phyloP scores from a whole-genome alignment of 2,888 invertebrate genomes.

The Platerodrilus igneus region DNA sequence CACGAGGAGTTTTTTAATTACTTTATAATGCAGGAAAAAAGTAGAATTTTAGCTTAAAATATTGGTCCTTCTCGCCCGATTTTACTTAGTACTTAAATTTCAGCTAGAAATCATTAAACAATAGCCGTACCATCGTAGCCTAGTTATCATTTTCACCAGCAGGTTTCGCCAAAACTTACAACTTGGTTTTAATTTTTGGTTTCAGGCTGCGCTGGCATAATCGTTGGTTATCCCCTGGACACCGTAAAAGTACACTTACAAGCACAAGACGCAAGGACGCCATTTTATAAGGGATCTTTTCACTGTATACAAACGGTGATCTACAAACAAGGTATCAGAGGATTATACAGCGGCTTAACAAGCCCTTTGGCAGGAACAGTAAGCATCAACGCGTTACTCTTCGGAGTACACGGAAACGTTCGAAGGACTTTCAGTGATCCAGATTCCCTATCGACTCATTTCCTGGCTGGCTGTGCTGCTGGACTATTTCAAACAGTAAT shows the following conservation, averaged over 20 bases:
- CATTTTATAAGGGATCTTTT: slow-evolving; percentile 61
- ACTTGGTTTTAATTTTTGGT: too few relatives aligned
- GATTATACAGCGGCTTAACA: slow-evolving; percentile 82
- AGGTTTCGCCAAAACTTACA: too few relatives aligned
- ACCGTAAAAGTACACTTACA: slow-evolving; percentile 87
- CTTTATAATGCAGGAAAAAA: too few relatives aligned
- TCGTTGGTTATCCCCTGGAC: slow-evolving; percentile 89
- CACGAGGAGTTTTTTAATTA: too few relatives aligned
- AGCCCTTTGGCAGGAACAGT: slow-evolving; percentile 88
- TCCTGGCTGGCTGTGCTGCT: slow-evolving; percentile 72
- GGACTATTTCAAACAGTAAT: slow-evolving; percentile 84
- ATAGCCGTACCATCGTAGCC: too few relatives aligned
- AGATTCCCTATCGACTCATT: slow-evolving; percentile 61
- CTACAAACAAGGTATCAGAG: slow-evolving; percentile 68
- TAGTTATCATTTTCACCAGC: too few relatives aligned
- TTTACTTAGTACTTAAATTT: too few relatives aligned
- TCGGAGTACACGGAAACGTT: slow-evolving; percentile 86
- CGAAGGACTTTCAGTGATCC: slow-evolving; percentile 62
- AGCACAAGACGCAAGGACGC: slow-evolving; percentile 58
- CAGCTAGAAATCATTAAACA: too few relatives aligned
- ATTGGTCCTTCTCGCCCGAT: too few relatives aligned
- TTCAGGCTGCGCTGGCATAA: slow-evolving; percentile 82
- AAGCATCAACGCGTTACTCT: slow-evolving; percentile 86
- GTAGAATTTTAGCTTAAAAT: too few relatives aligned
- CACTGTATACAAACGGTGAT: slow-evolving; percentile 73